These are phyloP conservation scores for Polydrusus tereticollis DNA, from an alignment of 2,888 invertebrate genomes.

Conservation along the genomic window DNA sequence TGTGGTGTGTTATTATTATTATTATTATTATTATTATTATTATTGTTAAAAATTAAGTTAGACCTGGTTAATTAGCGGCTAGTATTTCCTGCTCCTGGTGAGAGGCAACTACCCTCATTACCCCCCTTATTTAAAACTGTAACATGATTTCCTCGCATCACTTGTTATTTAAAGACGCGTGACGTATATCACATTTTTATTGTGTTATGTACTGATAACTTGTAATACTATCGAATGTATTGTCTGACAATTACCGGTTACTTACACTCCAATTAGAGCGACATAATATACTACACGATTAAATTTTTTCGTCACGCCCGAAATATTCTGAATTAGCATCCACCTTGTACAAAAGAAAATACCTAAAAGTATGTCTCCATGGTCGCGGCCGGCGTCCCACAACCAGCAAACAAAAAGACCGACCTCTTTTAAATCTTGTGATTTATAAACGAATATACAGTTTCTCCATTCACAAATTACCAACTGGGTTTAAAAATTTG, in stretches of 20 bases:
- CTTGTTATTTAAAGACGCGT: too few relatives aligned
- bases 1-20: too few relatives aligned
- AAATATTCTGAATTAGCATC: not conserved
- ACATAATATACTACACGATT: not conserved
- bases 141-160: too few relatives aligned
- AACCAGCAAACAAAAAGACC: conserved; percentile 23
- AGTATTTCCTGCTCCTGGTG: too few relatives aligned
- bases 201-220: not conserved
- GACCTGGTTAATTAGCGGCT: too few relatives aligned
- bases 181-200: not conserved
- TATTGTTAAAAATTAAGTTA: too few relatives aligned
- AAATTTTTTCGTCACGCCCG: not conserved
- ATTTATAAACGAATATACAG: conserved; percentile 38
- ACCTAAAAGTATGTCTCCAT: conserved; percentile 14
- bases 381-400: conserved; percentile 4
- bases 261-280: not conserved
- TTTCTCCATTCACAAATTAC: conserved; percentile 49
- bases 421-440: conserved; percentile 33
- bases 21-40: too few relatives aligned
- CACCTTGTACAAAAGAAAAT: not conserved
- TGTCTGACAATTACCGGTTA: not conserved
- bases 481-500: conserved; percentile 46
- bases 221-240: not conserved
- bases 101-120: too few relatives aligned
- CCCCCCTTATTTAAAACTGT: too few relatives aligned